Evolutionary conservation across 2,113 vertebrate species (phyloP), one percentile per base, ranked within the genome.

Genomic region (Nerophis lumbriciformis): DNA sequence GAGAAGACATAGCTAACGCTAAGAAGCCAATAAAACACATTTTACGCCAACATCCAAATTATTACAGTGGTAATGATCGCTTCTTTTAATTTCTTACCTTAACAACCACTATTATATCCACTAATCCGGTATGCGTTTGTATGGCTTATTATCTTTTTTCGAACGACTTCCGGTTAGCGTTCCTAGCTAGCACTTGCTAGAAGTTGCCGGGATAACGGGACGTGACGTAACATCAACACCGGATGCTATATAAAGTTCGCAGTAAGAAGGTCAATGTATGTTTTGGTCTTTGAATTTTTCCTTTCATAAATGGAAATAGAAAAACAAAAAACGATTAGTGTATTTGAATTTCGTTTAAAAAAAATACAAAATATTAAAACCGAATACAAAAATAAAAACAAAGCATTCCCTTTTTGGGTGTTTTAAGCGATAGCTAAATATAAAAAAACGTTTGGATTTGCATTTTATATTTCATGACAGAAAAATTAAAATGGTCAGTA

Each of bases 151-250:
- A 65, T 63, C 54, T 54, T 56, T 65, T 56, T 72, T 59, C 48
- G 60, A 61, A 68, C 15, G 35, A 73, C 71, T 81, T 73, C 76
- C 75, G 19, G 54, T 38, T 61, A 62, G 5, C 45, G 63, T 66
- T 59, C 79, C 69, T 47, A 42, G 48, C 63, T 59, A 56, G 28
- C 61, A 12, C 42, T 66, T 56, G 71, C 76, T 8, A 77, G 70
- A 76, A 82, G 63, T 69, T 53, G 21, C 62, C 44, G 59, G 44
- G 66, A n/a, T 47, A 35, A 8, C 0, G 60, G 84, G 81, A 88
- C 53, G 74, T 84, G 79, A 87, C 83, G 74, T 61, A 1, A 6
- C 0, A 0, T 0, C 36, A 7, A 48, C 14, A 68, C 50, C 54
- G 78, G 84, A 85, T 9, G 16, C 14, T 16, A 28, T 44, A 19